Evolutionary conservation across 2,888 invertebrate species (phyloP), one percentile per base, ranked within the genome.

Genomic region (Phengaris alcon): DNA sequence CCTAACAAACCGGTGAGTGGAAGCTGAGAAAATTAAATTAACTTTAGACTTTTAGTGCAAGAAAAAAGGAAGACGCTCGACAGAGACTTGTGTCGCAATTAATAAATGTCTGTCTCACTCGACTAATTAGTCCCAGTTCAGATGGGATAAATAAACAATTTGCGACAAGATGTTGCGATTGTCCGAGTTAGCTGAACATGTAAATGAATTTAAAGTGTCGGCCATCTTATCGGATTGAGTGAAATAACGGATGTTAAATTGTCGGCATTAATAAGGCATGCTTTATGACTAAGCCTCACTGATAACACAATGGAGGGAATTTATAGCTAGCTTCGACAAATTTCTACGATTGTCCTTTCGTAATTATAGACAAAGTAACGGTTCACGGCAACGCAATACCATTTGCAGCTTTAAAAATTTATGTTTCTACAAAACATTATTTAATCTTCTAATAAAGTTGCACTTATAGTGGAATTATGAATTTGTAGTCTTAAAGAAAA

Each of bases 61-160:
- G 85, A 83, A 87, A 86, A 86, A 86, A 82, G 80, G 79, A 79
- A 79, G 84, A 83, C 82, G 82, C 82, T 83, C 84, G 87, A 88
- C 90, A 86, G 85, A 80, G 85, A 89, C 89, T 87, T 85, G 88
- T 89, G 91, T 90, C 84, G 89, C 90, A 90, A 93, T 93, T 92
- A 91, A 91, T 92, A 91, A 88, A 91, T 81, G 91, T 92, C 92
- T 82, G 87, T 86, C 86, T 85, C 83, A 85, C 82, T 83, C 87
- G 88, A 89, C 90, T 91, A 92, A 93, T 92, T 91, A 91, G 90
- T 88, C 86, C 86, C 86, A 88, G 85, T 87, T 84, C 82, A 82
- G 80, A 78, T 80, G 80, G 79, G 85, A 87, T 86, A 85, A 86
- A 87, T 84, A 88, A 88, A 87, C 84, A 85, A 86, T 84, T 86